Percentiles rank a stretch among this genome's conserved stretches.
These are phyloP conservation scores for Antheraea assamensis DNA, from an alignment of 2,888 invertebrate genomes.

Conservation along the genomic window DNA sequence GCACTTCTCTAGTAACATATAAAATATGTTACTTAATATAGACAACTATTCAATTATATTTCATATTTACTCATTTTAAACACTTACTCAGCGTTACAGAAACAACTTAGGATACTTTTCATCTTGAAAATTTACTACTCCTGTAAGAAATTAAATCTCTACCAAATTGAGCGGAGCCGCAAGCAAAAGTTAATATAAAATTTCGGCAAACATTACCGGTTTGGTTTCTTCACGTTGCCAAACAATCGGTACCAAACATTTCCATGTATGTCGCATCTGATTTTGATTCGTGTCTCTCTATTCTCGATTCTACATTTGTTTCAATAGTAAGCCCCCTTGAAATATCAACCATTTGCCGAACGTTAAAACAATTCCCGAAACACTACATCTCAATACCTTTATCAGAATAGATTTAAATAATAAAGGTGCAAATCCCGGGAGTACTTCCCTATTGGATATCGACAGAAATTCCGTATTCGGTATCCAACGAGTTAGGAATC, in stretches of 20 bases:
- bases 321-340: background rate
- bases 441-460: conserved; percentile 45
- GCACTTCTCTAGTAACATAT: too few species aligned
- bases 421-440: conserved; percentile 28
- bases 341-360: conserved; percentile 7
- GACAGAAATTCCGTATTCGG: conserved; percentile 43
- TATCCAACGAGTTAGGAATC: conserved; percentile 28
- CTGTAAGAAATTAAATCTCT: too few species aligned
- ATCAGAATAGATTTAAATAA: conserved; percentile 25
- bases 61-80: too few species aligned
- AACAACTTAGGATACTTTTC: too few species aligned
- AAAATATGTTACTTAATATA: too few species aligned
- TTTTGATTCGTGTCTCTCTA: background rate
- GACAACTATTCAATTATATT: too few species aligned
- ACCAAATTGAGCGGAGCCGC: too few species aligned
- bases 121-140: too few species aligned
- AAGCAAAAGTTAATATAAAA: background rate
- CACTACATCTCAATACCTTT: conserved; percentile 13
- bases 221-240: background rate
- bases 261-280: background rate
- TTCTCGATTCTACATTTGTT: background rate
- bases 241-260: background rate
- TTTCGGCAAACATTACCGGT: background rate
- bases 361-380: conserved; percentile 7
- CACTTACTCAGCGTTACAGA: too few species aligned